Percentiles rank a stretch among this genome's conserved stretches.
These are phyloP conservation scores for Pachydiplax longipennis DNA, from an alignment of 2,888 invertebrate genomes.

Conservation along the genomic window DNA sequence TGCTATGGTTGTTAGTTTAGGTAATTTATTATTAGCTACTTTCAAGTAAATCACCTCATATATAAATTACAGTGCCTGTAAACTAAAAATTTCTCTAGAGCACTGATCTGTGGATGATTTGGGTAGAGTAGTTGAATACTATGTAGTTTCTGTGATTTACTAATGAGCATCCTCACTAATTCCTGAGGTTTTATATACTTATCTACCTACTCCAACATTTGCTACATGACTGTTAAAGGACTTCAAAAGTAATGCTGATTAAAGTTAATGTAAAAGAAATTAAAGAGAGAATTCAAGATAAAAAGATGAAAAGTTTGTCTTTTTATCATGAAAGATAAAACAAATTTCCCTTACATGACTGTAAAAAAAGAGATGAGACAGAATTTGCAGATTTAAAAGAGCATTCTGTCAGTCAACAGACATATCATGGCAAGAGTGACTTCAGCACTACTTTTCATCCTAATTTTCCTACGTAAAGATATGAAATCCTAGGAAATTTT, in stretches of 20 bases:
- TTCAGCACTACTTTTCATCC: slow-evolving; percentile 27
- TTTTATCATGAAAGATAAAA: background rate
- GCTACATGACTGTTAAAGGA: background rate
- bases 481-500: background rate
- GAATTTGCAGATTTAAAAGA: background rate
- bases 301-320: background rate
- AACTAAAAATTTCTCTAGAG: background rate
- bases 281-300: background rate
- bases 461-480: background rate
- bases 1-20: background rate
- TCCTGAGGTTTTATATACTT: background rate
- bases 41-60: background rate
- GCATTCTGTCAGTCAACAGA: background rate
- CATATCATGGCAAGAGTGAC: background rate
- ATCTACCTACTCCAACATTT: background rate
- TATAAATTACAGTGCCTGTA: background rate
- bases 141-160: background rate
- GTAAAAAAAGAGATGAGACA: background rate
- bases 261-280: background rate
- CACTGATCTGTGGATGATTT: background rate
- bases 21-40: background rate
- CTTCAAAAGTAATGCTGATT: slow-evolving; percentile 20
- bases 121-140: background rate
- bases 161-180: background rate
- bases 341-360: background rate